Base-by-base conservation (phyloP, 2,888 invertebrate genomes). In the Calameuta pallipes region DNA sequence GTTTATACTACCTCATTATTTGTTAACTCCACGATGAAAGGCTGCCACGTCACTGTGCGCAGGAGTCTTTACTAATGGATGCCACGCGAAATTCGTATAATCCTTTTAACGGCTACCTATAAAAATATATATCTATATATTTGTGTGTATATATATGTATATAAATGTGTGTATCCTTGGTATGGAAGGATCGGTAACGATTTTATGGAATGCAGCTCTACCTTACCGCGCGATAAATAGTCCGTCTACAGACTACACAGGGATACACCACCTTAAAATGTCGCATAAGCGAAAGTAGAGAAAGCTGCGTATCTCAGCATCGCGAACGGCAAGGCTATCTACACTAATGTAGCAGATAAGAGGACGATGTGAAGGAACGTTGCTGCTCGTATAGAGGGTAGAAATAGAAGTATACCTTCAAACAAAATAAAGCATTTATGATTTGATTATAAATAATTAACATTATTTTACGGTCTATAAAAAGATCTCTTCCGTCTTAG, bases 231-330 rank as follows among this genome's bases (percentile, higher is more conserved):
- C 74, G 74, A 74, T 74, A 74, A 74, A 74, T 74, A 74, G 74
- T 74, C 36, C 23, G 74, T 36, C 71, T 31, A 23, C 74, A 74
- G 76, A 77, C 69, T 74, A 76, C 78, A 82, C 82, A 34, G 9
- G 31, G 33, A 33, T 34, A 34, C 77, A 79, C 79, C 82, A 79
- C 78, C 84, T 89, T 85, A 87, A 89, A 89, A 90, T 90, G 88
- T 88, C 87, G 85, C 83, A 84, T 84, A 88, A 91, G 91, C 91
- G 91, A 91, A 91, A 91, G 91, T 90, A 88, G 91, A 91, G 91
- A 91, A 91, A 91, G 91, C 87, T 79, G 76, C 33, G 69, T 69
- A 79, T 73, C 76, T 73, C 76, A 70, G 69, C 73, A 74, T 69
- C 69, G 75, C 41, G n/a, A 75, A 41, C 74, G 30, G 75, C 75